Conservation (phyloP, 2,797 vertebrate species). For the Sphaeramia orbicularis region DNA sequence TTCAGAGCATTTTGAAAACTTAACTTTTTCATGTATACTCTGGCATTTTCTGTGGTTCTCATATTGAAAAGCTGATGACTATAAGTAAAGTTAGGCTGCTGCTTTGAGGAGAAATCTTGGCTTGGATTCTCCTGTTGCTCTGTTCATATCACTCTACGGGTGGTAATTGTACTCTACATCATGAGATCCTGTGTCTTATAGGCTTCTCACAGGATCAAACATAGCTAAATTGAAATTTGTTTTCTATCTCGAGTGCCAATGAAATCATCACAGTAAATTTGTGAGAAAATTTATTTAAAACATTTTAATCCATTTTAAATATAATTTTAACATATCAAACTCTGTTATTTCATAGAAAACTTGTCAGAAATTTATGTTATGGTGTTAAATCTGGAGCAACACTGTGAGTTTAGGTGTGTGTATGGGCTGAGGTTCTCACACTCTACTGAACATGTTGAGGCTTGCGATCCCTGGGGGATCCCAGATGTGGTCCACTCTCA, state of each 20-base stretch:
- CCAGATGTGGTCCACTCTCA: conserved; percentile 83
- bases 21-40: conserved; percentile 17
- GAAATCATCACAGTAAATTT: conserved; percentile 15
- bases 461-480: conserved; percentile 78
- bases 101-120: conserved; percentile 46
- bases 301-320: conserved; percentile 6
- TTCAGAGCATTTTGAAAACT: conserved; percentile 5
- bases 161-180: conserved; percentile 24
- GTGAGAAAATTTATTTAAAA: conserved; percentile 13
- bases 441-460: conserved; percentile 78
- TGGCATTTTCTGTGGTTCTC: conserved; percentile 31
- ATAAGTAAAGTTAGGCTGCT: conserved; percentile 36
- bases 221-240: conserved; percentile 1
- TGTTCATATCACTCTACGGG: conserved; percentile 33
- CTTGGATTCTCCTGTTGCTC: conserved; percentile 54
- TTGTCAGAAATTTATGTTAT: conserved; percentile 29
- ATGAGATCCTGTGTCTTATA: conserved; percentile 50
- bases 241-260: background rate
- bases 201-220: conserved; percentile 52
- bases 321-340: conserved; percentile 6
- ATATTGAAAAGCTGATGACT: conserved; percentile 15
- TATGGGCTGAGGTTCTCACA: conserved; percentile 82
- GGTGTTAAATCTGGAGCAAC: conserved; percentile 27
- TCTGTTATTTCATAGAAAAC: conserved; percentile 40
- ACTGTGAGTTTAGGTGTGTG: conserved; percentile 70